phyloP scores from a whole-genome alignment of 2,888 invertebrate genomes.

The Callimorpha dominula region DNA sequence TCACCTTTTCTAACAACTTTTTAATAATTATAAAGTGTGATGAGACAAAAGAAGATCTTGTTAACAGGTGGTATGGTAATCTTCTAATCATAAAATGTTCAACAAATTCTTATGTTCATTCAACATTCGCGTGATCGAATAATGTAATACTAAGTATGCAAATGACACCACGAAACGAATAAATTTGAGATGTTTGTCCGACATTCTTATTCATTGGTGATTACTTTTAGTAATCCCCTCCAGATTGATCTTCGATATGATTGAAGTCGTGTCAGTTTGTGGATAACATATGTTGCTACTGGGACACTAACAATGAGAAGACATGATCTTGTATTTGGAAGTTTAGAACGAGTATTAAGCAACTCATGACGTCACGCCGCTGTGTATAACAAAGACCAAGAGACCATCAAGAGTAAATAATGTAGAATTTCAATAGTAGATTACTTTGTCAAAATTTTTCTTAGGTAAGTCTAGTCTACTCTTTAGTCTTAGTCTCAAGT shows the following conservation, averaged over 20 bases:
- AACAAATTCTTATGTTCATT: slow-evolving; percentile 25
- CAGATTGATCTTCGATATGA: background rate
- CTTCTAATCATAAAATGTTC: slow-evolving; percentile 16
- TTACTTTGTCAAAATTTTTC: too few relatives aligned
- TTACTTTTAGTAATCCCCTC: background rate
- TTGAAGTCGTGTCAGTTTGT: background rate
- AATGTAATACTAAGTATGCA: slow-evolving; percentile 30
- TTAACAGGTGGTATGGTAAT: slow-evolving; percentile 21
- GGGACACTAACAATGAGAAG: background rate
- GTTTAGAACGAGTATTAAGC: background rate
- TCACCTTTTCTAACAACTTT: background rate
- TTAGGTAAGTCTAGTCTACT: too few relatives aligned
- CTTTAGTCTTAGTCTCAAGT: too few relatives aligned
- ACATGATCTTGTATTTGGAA: background rate
- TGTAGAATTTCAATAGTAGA: background rate
- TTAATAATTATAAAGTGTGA: background rate
- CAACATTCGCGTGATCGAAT: slow-evolving; percentile 24
- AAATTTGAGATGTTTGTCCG: slow-evolving; percentile 23
- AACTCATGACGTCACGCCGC: background rate
- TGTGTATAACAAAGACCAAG: background rate
- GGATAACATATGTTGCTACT: background rate
- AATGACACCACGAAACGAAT: slow-evolving; percentile 31
- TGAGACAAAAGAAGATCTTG: slow-evolving; percentile 1
- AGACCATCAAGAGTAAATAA: background rate
- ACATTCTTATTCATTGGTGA: slow-evolving; percentile 7